These are phyloP conservation scores for Colaptes auratus DNA, from an alignment of 2,113 vertebrate genomes.

Conservation along the genomic window DNA sequence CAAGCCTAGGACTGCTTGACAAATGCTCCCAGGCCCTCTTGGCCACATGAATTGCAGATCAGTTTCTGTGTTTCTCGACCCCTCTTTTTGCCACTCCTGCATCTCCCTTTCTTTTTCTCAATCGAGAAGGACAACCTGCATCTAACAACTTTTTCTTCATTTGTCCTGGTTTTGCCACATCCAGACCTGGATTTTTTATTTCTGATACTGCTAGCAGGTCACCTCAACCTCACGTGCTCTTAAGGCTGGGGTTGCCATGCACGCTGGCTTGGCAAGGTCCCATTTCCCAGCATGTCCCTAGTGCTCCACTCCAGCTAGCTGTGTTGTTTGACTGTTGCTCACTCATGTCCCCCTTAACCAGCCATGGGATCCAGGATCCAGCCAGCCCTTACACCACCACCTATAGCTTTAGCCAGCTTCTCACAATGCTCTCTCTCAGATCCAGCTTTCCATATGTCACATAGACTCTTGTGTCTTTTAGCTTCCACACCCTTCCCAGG, in stretches of 20 bases:
- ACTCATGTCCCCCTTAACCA: accelerated
- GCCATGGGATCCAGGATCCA: not conserved
- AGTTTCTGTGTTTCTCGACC: not conserved
- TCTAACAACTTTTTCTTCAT: not conserved
- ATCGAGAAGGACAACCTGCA: accelerated
- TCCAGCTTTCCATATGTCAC: not conserved
- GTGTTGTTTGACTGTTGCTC: not conserved
- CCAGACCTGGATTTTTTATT: not conserved
- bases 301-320: not conserved
- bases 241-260: not conserved
- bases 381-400: not conserved
- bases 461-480: accelerated
- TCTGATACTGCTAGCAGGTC: not conserved
- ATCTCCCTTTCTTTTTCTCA: not conserved
- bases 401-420: not conserved
- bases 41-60: accelerated
- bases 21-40: not conserved
- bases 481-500: not conserved
- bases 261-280: not conserved
- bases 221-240: not conserved
- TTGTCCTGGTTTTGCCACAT: not conserved
- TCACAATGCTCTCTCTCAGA: not conserved
- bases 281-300: not conserved
- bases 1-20: not conserved
- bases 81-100: not conserved